These are phyloP conservation scores for Agapornis roseicollis DNA, from an alignment of 2,113 vertebrate species.

Conservation along the genomic window DNA sequence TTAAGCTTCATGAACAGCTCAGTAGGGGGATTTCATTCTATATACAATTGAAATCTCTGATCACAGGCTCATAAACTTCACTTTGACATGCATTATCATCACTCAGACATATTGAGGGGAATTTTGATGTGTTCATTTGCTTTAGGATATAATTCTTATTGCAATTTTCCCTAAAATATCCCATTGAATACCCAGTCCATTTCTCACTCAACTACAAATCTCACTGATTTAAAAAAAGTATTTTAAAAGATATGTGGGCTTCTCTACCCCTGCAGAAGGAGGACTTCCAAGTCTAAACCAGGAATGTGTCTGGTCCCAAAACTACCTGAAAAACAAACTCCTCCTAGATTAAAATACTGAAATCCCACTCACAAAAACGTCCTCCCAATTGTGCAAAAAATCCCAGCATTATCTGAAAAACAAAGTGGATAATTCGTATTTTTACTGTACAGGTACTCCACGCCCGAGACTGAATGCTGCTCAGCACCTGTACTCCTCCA, in stretches of 20 bases:
- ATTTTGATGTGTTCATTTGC: not conserved
- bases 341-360: not conserved
- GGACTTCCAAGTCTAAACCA: not conserved
- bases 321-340: not conserved
- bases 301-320: not conserved
- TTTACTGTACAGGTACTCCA: not conserved
- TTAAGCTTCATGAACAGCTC: slow-evolving; percentile 23
- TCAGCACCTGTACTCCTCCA: not conserved
- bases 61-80: slow-evolving; percentile 1
- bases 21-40: slow-evolving; percentile 20
- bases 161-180: not conserved
- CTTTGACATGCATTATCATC: slow-evolving; percentile 5
- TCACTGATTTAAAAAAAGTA: not conserved
- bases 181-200: not conserved
- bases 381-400: not conserved
- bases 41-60: not conserved
- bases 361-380: not conserved
- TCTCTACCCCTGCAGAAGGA: not conserved
- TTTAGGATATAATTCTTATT: not conserved
- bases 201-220: not conserved
- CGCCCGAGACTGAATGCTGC: not conserved
- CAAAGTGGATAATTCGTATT: not conserved
- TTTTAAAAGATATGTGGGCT: not conserved
- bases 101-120: not conserved
- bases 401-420: not conserved